Conservation (phyloP, 2,113 vertebrate species). For the Corydoras sp. region DNA sequence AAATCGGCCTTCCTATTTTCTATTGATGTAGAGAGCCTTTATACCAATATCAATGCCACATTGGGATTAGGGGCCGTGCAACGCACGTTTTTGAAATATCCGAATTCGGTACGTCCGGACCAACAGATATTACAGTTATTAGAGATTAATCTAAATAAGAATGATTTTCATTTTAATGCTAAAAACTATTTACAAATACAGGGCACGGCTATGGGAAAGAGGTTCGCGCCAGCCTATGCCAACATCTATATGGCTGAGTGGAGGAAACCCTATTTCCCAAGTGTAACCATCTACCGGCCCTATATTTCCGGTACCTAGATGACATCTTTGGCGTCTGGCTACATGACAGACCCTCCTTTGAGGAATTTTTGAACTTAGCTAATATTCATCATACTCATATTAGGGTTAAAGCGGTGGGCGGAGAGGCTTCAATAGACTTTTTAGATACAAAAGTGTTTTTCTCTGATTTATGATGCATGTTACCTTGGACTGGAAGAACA, state of each 20-base stretch:
- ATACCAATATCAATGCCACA: background rate
- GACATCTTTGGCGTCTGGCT: background rate
- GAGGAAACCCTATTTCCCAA: background rate
- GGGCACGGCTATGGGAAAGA: background rate
- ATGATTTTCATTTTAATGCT: constrained; percentile 4
- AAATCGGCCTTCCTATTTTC: background rate
- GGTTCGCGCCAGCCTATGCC: background rate
- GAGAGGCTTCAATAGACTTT: background rate
- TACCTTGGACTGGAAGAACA: too few species aligned
- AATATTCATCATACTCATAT: background rate
- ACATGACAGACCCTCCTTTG: background rate
- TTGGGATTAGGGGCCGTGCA: background rate
- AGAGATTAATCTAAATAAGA: background rate
- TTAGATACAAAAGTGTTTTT: background rate
- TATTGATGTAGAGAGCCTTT: background rate
- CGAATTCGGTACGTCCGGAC: background rate
- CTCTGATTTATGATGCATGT: too few species aligned
- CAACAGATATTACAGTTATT: background rate
- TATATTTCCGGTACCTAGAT: background rate
- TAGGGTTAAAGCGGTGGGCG: background rate
- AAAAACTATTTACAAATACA: background rate
- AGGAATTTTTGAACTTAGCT: background rate
- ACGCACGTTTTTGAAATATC: background rate
- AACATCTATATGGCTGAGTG: background rate
- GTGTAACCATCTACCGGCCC: background rate